These are phyloP conservation scores for Drosophila histrio DNA, from an alignment of 2,888 invertebrate species.

Conservation along the genomic window DNA sequence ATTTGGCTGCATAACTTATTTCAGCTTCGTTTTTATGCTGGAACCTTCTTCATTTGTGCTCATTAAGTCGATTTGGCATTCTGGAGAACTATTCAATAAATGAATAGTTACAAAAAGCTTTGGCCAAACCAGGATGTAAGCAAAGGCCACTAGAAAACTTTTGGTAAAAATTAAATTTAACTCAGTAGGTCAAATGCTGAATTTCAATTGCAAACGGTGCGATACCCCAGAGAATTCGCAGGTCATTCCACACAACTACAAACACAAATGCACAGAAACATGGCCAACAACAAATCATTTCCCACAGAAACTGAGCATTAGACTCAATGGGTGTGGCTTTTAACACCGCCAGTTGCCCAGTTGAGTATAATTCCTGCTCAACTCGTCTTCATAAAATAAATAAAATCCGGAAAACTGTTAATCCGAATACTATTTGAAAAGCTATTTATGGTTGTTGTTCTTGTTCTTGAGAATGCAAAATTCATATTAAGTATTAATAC, in stretches of 20 bases:
- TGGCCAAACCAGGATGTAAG: not conserved
- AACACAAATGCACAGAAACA: not conserved
- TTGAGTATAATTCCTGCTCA: not conserved
- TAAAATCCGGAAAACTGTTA: too few species aligned
- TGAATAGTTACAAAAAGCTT: slow-evolving; percentile 5
- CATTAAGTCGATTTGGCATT: slow-evolving; percentile 2
- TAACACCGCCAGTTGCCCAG: not conserved
- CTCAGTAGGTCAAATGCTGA: slow-evolving; percentile 21
- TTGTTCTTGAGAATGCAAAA: too few species aligned
- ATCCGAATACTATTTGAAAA: too few species aligned
- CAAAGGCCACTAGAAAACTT: not conserved
- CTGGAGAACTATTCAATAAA: not conserved
- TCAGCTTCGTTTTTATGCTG: not conserved
- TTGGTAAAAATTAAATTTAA: slow-evolving; percentile 38
- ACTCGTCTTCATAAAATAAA: too few species aligned
- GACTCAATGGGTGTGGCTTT: not conserved
- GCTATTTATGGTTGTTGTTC: too few species aligned
- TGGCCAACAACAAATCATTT: slow-evolving; percentile 5
- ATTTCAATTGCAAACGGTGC: slow-evolving; percentile 25
- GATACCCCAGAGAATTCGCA: slow-evolving; percentile 4
- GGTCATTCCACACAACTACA: not conserved
- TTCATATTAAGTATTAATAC: too few species aligned
- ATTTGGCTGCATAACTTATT: slow-evolving; percentile 1
- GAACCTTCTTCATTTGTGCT: not conserved
- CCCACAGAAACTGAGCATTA: not conserved